A percentile compares a stretch with the other conserved stretches of the same genome.
These are phyloP conservation scores for Bradynema listronoti DNA, from an alignment of 1,140 invertebrate genomes.

Conservation along the genomic window DNA sequence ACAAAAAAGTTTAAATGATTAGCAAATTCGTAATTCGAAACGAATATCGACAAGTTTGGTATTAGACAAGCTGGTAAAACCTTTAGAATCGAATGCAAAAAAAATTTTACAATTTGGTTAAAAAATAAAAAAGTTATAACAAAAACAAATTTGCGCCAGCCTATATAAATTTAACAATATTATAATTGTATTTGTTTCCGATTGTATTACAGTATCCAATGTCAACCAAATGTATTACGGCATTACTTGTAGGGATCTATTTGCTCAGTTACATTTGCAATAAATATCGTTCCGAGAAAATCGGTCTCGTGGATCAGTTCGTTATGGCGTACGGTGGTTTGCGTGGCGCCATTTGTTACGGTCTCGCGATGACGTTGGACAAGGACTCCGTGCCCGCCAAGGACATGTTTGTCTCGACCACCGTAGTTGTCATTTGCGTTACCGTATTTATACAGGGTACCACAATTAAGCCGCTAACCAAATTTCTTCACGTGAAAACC, in stretches of 20 bases:
- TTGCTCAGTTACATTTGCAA: constrained; percentile 41
- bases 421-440: constrained; percentile 62
- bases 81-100: too few relatives aligned
- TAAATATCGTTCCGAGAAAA: constrained; percentile 56
- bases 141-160: too few relatives aligned
- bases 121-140: too few relatives aligned
- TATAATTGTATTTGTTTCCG: too few relatives aligned
- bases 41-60: too few relatives aligned
- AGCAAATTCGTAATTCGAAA: too few relatives aligned
- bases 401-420: constrained; percentile 61
- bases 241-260: constrained; percentile 59
- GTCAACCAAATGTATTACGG: too few relatives aligned
- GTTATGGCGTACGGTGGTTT: constrained; percentile 35
- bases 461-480: constrained; percentile 62
- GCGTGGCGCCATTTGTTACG: constrained; percentile 30
- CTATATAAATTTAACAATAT: too few relatives aligned
- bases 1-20: too few relatives aligned
- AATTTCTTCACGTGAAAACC: constrained; percentile 60
- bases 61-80: too few relatives aligned
- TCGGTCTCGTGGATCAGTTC: constrained; percentile 60
- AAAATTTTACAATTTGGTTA: too few relatives aligned
- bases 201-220: too few relatives aligned
- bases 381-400: constrained; percentile 52
- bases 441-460: constrained; percentile 63
- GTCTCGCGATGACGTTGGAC: constrained; percentile 57